phyloP scores from a whole-genome alignment of 92 coral and sea anemone genomes.

The Montipora capitata region DNA sequence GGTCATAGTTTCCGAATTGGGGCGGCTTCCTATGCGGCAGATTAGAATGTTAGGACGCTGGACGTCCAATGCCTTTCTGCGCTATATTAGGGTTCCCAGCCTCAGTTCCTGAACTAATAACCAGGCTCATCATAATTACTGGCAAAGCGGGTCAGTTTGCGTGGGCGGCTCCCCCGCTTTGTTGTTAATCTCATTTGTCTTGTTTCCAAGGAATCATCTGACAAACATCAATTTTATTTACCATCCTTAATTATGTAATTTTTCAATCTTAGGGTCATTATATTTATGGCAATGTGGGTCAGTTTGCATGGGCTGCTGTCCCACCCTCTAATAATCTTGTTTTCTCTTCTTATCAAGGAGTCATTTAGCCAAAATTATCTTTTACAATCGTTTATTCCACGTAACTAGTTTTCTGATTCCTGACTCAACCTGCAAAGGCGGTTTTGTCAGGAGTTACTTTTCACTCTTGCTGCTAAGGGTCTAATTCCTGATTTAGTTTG shows the following conservation, averaged over 20 bases:
- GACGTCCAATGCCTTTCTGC: constrained; percentile 24
- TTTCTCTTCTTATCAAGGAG: not conserved
- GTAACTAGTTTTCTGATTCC: constrained; percentile 5
- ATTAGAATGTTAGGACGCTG: not conserved
- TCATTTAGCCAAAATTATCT: not conserved
- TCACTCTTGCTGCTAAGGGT: not conserved
- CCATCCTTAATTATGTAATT: not conserved
- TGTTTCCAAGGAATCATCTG: constrained; percentile 6
- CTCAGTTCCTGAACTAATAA: not conserved
- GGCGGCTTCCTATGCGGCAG: constrained; percentile 4
- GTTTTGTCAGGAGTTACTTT: not conserved
- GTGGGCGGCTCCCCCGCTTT: not conserved
- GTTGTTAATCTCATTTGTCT: constrained; percentile 9
- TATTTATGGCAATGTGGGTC: constrained; percentile 14
- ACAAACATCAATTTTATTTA: not conserved
- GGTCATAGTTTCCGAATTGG: constrained; percentile 16
- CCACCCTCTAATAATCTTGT: constrained; percentile 11
- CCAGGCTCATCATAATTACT: not conserved
- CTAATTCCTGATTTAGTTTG: not conserved
- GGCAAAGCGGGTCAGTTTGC: too few species aligned
- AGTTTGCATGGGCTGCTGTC: constrained; percentile 2
- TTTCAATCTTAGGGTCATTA: not conserved
- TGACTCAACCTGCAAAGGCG: not conserved
- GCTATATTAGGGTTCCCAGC: not conserved
- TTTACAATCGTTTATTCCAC: constrained; percentile 6